A percentile compares a stretch with the other conserved stretches of the same genome.
Conservation (phyloP, 2,797 vertebrate genomes). For the Lepus oiostolus region DNA sequence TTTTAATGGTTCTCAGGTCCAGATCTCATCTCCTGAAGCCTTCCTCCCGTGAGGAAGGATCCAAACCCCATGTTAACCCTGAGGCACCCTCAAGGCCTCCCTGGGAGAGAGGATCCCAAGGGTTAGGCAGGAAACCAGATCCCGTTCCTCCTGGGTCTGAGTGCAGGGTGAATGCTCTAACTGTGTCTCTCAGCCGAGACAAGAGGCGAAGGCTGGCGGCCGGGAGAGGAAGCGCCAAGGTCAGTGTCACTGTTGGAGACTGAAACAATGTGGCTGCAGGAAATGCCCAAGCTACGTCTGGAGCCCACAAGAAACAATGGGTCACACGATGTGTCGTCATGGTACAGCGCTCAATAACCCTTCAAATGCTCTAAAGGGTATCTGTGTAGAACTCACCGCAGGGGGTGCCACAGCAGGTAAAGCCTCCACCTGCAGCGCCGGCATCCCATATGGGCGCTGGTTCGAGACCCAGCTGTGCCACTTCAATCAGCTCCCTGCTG, state of each 20-base stretch:
- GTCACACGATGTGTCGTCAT: neutral
- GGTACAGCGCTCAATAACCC: neutral
- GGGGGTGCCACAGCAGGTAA: no score
- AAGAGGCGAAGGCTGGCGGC: no score
- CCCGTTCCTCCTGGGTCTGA: no score
- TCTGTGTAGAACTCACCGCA: neutral
- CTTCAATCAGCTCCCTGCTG: no score
- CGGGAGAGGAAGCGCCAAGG: neutral
- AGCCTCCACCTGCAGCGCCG: no score
- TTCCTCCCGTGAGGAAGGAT: neutral
- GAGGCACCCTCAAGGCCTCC: no score
- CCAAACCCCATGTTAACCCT: neutral
- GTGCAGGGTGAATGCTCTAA: no score
- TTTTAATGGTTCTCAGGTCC: neutral
- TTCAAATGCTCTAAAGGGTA: neutral
- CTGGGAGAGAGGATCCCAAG: no score
- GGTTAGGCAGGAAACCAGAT: no score
- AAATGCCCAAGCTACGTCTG: neutral
- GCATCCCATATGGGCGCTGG: no score
- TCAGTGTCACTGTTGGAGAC: neutral
- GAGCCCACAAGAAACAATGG: neutral
- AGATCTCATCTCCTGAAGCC: neutral
- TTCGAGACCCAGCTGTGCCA: no score
- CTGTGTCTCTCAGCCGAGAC: no score
- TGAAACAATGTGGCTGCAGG: neutral